These are phyloP conservation scores for Salvator merianae DNA, from an alignment of 2,113 vertebrate genomes.

Conservation along the genomic window DNA sequence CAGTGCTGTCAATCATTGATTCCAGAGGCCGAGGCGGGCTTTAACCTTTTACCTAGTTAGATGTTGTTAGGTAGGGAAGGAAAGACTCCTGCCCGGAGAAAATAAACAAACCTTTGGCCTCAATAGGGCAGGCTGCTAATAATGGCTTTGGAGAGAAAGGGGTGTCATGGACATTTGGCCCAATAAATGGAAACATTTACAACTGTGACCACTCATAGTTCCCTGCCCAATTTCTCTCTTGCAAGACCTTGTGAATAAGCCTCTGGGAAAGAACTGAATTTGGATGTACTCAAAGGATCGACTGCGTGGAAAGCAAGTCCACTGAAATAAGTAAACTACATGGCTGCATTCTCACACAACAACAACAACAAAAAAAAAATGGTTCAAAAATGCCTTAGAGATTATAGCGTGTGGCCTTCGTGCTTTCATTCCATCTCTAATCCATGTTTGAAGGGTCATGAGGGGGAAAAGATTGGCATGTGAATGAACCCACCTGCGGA, in stretches of 20 bases:
- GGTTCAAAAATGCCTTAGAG: not conserved
- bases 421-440: too few relatives aligned
- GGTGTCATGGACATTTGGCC: not conserved
- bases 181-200: not conserved
- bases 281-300: not conserved
- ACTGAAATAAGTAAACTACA: not conserved
- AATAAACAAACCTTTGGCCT: not conserved
- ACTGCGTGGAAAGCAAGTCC: not conserved
- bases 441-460: not conserved
- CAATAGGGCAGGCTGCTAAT: not conserved
- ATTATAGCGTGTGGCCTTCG: not conserved
- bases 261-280: not conserved
- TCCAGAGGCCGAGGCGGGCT: not conserved
- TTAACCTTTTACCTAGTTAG: constrained; percentile 11
- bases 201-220: too few relatives aligned
- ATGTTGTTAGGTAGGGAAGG: not conserved
- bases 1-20: not conserved
- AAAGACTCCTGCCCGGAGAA: not conserved
- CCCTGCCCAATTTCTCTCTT: not conserved
- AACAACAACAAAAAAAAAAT: too few relatives aligned
- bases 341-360: too few relatives aligned
- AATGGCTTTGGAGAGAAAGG: not conserved
- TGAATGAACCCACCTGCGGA: too few relatives aligned
- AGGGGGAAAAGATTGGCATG: too few relatives aligned
- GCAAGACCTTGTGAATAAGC: not conserved